Percentiles rank a stretch among this genome's conserved stretches.
Evolutionary conservation across 2,113 vertebrate genomes (phyloP).

Genomic region (Malaclemys terrapin): DNA sequence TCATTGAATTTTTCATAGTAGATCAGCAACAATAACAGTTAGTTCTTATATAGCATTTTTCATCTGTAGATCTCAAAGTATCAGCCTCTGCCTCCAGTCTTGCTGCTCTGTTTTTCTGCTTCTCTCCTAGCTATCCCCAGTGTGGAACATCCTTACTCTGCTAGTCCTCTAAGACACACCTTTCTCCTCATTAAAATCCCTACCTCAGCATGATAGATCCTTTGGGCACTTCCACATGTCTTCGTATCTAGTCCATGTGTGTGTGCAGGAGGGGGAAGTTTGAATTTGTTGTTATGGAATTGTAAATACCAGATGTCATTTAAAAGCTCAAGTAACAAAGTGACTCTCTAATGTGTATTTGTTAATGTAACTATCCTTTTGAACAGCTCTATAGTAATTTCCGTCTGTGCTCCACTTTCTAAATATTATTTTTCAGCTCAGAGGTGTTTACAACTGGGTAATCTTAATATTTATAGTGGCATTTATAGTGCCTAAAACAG

Average conservation of each 20-base stretch:
- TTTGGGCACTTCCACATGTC: neutral
- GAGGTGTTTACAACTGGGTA: conserved; percentile 64
- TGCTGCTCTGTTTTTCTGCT: neutral
- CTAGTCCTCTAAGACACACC: neutral
- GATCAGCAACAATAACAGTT: neutral
- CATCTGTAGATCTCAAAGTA: neutral
- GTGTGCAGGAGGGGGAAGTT: neutral
- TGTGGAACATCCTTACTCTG: neutral
- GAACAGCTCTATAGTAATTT: conserved; percentile 25
- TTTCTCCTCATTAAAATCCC: neutral
- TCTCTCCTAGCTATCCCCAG: neutral
- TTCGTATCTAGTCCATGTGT: neutral
- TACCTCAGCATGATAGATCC: too few species aligned
- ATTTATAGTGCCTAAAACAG: conserved; percentile 20
- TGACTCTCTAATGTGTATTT: neutral
- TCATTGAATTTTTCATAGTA: neutral
- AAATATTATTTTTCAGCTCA: conserved; percentile 68
- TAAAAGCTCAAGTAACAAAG: conserved; percentile 53
- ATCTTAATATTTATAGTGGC: conserved; percentile 72
- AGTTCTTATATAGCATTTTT: neutral
- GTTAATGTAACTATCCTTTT: conserved; percentile 57
- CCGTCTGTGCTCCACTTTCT: conserved; percentile 63
- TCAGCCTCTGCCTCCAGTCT: neutral
- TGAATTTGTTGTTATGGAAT: conserved; percentile 5
- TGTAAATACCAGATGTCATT: conserved; percentile 47